Evolutionary conservation across 2,113 vertebrate species (phyloP).

Genomic region (Rhinopomastus cyanomelas): DNA sequence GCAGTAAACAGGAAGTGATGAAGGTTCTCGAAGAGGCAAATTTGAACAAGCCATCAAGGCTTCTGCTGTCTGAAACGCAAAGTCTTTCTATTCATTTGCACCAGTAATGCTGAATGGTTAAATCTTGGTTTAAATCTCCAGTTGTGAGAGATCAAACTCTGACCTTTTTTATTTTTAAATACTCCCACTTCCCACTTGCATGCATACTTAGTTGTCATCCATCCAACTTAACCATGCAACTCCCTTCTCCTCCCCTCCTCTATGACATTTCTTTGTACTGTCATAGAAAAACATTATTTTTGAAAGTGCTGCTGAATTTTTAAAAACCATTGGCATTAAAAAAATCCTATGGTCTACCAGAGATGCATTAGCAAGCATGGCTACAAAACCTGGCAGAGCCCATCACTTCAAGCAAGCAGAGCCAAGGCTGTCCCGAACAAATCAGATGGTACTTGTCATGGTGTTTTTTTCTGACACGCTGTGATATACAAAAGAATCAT

Average conservation of each 20-base stretch:
- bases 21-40: neutral
- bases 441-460: neutral
- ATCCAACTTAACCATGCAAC: neutral
- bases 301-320: neutral
- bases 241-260: neutral
- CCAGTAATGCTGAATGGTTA: neutral
- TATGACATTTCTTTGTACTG: neutral
- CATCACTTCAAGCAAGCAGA: neutral
- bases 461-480: neutral
- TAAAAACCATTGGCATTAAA: neutral
- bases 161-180: neutral
- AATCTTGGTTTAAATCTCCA: neutral
- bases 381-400: neutral
- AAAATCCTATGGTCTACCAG: neutral
- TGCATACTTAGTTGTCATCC: neutral
- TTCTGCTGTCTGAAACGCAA: neutral
- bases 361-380: neutral
- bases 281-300: neutral
- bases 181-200: neutral
- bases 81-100: neutral
- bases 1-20: rapidly evolving
- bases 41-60: neutral
- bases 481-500: neutral
- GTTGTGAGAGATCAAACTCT: neutral
- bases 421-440: neutral